Evolutionary conservation across 2,797 vertebrate species (phyloP).

Genomic region (Esox lucius): DNA sequence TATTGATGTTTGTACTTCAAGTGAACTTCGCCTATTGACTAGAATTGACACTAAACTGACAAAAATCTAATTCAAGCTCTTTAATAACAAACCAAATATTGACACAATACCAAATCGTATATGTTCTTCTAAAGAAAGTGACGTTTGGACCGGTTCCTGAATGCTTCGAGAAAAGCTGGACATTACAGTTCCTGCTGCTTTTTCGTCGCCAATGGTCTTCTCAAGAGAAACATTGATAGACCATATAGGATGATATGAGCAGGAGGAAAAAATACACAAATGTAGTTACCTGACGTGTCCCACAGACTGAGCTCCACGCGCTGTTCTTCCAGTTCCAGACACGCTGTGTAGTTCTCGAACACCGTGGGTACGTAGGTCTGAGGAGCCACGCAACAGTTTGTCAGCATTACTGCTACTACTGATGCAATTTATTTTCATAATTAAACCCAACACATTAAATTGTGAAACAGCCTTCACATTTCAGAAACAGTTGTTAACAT

Average conservation of each 20-base stretch:
- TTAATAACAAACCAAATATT: too few relatives aligned
- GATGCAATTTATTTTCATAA: conserved; percentile 31
- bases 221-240: background rate
- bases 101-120: too few relatives aligned
- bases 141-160: too few relatives aligned
- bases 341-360: conserved; percentile 97
- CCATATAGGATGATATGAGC: background rate
- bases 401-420: conserved; percentile 12
- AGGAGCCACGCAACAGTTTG: conserved; percentile 49
- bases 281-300: conserved; percentile 91
- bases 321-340: conserved; percentile 91
- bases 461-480: background rate
- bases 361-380: conserved; percentile 96
- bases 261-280: conserved; percentile 11
- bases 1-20: too few relatives aligned
- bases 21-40: too few relatives aligned
- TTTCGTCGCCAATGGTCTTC: too few relatives aligned
- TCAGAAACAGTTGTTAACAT: background rate
- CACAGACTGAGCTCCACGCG: conserved; percentile 94
- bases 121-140: too few relatives aligned
- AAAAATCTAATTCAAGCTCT: too few relatives aligned
- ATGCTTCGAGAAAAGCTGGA: too few relatives aligned
- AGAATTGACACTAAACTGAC: too few relatives aligned
- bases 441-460: conserved; percentile 10
- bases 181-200: too few relatives aligned